Conservation (phyloP, 2,113 vertebrate species). For the Sturnira hondurensis region DNA sequence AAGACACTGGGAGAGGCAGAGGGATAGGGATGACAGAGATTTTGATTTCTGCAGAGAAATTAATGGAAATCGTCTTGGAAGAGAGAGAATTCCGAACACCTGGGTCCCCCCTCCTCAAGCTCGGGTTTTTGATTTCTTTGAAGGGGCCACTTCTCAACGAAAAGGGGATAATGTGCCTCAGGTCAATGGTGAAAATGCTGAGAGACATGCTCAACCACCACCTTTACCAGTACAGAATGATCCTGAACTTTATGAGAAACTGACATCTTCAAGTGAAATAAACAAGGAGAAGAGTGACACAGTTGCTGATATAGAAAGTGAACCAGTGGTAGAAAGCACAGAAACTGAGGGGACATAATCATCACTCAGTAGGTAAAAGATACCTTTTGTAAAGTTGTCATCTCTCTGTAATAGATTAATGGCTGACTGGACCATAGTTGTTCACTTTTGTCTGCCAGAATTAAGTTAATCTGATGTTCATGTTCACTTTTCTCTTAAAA, state of each 20-base stretch:
- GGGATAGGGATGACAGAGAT: conserved; percentile 95
- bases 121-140: conserved; percentile 85
- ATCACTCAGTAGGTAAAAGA: conserved; percentile 99
- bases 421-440: conserved; percentile 94
- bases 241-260: conserved; percentile 86
- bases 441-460: conserved; percentile 91
- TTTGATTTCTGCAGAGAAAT: conserved; percentile 96
- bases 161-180: conserved; percentile 85
- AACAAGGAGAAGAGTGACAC: conserved; percentile 94
- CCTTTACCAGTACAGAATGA: conserved; percentile 82
- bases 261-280: conserved; percentile 86
- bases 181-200: conserved; percentile 88
- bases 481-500: conserved; percentile 94
- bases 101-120: conserved; percentile 87
- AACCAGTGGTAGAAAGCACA: conserved; percentile 99
- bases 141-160: conserved; percentile 83
- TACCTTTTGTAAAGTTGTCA: conserved; percentile 99
- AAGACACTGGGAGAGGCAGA: conserved; percentile 96
- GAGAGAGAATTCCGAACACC: conserved; percentile 89
- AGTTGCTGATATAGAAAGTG: conserved; percentile 94
- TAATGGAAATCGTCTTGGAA: conserved; percentile 91
- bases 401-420: conserved; percentile 98
- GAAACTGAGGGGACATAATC: conserved; percentile 99
- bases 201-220: conserved; percentile 85
- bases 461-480: conserved; percentile 90